Base-by-base conservation (phyloP, 1,140 invertebrate genomes). In the Latrodectus geometricus region DNA sequence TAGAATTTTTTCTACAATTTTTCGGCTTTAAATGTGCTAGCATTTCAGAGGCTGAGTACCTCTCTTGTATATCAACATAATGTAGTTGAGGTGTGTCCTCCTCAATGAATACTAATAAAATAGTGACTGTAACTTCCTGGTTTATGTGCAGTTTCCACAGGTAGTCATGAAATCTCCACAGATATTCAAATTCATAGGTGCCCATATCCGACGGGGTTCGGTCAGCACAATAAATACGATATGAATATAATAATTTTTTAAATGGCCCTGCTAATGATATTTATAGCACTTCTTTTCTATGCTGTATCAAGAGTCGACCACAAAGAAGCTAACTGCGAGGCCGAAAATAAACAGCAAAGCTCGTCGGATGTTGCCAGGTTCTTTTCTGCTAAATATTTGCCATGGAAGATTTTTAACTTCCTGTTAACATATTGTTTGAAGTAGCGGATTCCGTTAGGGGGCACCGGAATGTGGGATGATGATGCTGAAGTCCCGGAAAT, bases 391-490 rank as follows among this genome's bases (percentile, higher is more conserved):
- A 21, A 56, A 35, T 76, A 76, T 76, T 76, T 61, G 52, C 50
- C 74, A 35, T 35, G 54, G 50, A 54, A 76, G 54, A 52, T 54
- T 76, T 61, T 76, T 17, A 3, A 23, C 52, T 76, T 76, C 74
- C 74, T 56, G 52, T 61, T 14, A 50, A 14, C 11, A 48, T 48
- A 12, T 15, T n/a, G 9, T 48, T 61, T n/a, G 9, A 14, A 12
- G 12, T n/a, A 17, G n/a, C 8, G 49, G 79, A 81, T 81, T 81
- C 79, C 79, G 79, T 81, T 81, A 81, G 49, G 54, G n/a, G 14
- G 49, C 14, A 23, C 8, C 77, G 79, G 79, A 52, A 81, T 72
- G 66, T 48, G 69, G 50, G 79, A 81, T 79, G 77, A 11, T 79
- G 77, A 68, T 50, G 48, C 17, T 79, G 65, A 68, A n/a, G 48